Base-by-base conservation (phyloP, 2,113 vertebrate genomes). In the Sebastes schlegelii region DNA sequence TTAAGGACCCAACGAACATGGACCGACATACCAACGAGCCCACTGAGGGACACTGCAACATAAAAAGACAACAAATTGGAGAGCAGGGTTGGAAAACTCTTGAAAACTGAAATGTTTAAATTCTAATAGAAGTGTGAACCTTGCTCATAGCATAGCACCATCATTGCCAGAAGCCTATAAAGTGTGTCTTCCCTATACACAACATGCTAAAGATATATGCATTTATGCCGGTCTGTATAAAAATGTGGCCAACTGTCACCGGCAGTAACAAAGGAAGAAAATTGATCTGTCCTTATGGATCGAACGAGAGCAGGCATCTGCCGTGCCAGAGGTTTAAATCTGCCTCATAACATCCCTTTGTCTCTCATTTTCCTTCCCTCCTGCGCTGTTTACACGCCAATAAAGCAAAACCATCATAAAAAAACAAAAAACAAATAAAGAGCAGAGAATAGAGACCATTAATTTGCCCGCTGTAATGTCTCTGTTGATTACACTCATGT, bases 401-500 rank as follows among this genome's bases (percentile, higher is more conserved):
- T 69, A 57, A 71, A 61, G 34, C 51, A 26, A 61, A 78, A 62
- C 34, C 49, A 58, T 63, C 49, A 81, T 34, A 23, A 82, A 76
- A 26, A 23, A 12, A 17, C 13, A 12, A 54, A 17, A 65, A 63
- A 58, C 10, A 34, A 74, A 65, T 61, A 42, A 76, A 63, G 65
- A 45, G 74, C 45, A 43, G 3, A 67, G 58, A 66, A 51, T 6
- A 63, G 52, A 74, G 74, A 21, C 9, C 67, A 61, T 77, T 86
- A 61, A 85, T 79, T 74, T 23, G 46, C n/a, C 75, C 49, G 67
- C 23, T 79, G 83, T 77, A 79, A 82, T 42, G 75, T 87, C 87
- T 86, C 72, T 80, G 77, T 74, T 88, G 86, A 90, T 88, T 84
- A 81, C 78, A 46, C 26, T 66, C 14, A 21, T 48, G 83, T 77